Evolutionary conservation across 2,113 vertebrate species (phyloP).

Genomic region (Anolis carolinensis): DNA sequence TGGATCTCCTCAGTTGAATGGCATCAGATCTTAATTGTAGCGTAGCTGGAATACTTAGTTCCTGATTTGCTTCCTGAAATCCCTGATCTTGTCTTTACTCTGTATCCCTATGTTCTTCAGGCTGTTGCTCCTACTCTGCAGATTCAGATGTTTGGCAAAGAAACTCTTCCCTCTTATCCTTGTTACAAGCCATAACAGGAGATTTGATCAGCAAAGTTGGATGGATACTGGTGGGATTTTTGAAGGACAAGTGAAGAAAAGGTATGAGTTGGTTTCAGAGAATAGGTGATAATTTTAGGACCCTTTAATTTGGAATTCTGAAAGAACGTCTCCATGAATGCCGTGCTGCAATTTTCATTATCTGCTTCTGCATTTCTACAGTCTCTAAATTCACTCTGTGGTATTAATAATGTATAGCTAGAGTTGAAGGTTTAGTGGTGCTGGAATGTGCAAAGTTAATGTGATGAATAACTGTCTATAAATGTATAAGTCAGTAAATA

Average conservation of each 20-base stretch:
- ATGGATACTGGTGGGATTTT: not conserved
- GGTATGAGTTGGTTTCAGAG: not conserved
- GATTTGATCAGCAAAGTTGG: not conserved
- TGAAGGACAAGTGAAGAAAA: not conserved
- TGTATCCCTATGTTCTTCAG: too few species aligned
- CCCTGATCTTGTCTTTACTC: too few species aligned
- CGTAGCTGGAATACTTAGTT: too few species aligned
- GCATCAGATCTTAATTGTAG: too few species aligned
- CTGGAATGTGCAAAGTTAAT: not conserved
- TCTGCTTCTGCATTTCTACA: constrained; percentile 1
- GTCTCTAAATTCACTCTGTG: not conserved
- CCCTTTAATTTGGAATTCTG: not conserved
- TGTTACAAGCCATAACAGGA: not conserved
- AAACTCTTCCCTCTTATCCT: too few species aligned
- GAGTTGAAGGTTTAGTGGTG: constrained; percentile 15
- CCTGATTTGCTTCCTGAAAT: too few species aligned
- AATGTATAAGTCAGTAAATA: constrained; percentile 16
- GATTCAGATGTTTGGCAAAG: too few species aligned
- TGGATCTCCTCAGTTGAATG: too few species aligned
- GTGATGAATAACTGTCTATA: constrained; percentile 28
- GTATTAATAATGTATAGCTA: constrained; percentile 16
- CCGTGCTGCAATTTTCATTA: not conserved
- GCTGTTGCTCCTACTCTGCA: too few species aligned
- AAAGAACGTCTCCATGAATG: not conserved
- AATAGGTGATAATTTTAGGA: not conserved